Evolutionary conservation across 1,140 invertebrate species (phyloP).

Genomic region (Anadara kagoshimensis): DNA sequence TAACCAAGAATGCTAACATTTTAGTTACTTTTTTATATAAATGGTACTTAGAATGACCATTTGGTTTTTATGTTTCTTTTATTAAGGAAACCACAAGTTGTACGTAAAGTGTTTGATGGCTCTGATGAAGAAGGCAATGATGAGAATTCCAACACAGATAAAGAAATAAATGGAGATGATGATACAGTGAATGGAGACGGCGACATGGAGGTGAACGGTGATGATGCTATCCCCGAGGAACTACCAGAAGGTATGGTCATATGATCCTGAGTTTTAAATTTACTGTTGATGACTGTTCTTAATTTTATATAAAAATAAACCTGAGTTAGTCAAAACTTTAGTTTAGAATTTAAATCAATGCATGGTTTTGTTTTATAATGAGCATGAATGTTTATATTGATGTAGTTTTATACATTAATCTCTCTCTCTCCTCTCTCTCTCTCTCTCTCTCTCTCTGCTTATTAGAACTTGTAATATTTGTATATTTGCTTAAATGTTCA

Average conservation of each 20-base stretch:
- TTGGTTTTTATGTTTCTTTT: neutral
- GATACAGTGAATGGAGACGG: neutral
- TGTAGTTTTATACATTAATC: neutral
- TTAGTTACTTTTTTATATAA: no score
- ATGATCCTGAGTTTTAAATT: neutral
- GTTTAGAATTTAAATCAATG: neutral
- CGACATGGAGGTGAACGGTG: neutral
- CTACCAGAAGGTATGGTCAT: slow-evolving; percentile 20
- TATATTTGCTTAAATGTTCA: no score
- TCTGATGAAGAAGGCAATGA: slow-evolving; percentile 4
- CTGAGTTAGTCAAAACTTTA: neutral
- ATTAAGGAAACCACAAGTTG: slow-evolving; percentile 11
- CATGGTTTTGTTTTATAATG: neutral
- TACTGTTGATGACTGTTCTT: neutral
- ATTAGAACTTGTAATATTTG: no score
- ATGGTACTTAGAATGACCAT: neutral
- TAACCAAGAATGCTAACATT: no score
- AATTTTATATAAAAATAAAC: neutral
- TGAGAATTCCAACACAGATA: no score
- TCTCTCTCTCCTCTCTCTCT: neutral
- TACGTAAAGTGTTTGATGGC: neutral
- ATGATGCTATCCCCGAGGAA: slow-evolving; percentile 22
- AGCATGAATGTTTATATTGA: neutral
- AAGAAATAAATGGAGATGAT: slow-evolving; percentile 6
- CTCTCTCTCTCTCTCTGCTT: no score